Base-by-base conservation (phyloP, 2,888 invertebrate genomes). In the Polyommatus iphigenia region DNA sequence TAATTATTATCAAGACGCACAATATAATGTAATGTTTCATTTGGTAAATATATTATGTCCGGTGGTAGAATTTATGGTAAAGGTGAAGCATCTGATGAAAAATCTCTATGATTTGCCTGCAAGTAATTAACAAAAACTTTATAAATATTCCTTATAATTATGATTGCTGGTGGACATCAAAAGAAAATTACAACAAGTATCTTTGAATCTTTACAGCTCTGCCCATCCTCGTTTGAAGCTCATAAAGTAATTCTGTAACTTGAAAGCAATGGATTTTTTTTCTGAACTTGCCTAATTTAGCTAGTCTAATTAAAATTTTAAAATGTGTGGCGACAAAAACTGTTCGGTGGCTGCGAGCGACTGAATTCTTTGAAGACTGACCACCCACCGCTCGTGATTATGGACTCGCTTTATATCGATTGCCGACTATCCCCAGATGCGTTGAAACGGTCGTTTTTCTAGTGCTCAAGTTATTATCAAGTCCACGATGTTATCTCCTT, bases 371-470 rank as follows among this genome's bases (percentile, higher is more conserved):
- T 75, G 75, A 75, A 75, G 54, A 50, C 50, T 75, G 78, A n/a
- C 78, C 78, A 78, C 78, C 76, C 76, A 78, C 75, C n/a, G 67
- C 15, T 78, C 50, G 20, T 67, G 75, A 57, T 67, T 76, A 75
- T 76, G 72, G 72, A 29, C 20, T 54, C 18, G 75, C 75, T 75
- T 75, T 75, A 75, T 54, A 75, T 50, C 75, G 75, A 75, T 50
- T 54, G 75, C 29, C 75, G 67, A 32, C 67, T 67, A 50, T 50
- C 73, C 50, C 54, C 75, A 50, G 29, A 54, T 54, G 15, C 75
- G 75, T 50, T 75, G 54, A 75, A 50, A 54, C 46, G 50, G 15
- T 75, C 54, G 75, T 75, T 75, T 75, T 75, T 75, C 75, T 54
- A 54, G 75, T 54, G 50, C 50, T 54, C 15, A 54, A 75, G 75